Conservation (phyloP, 2,113 vertebrate genomes). For the Actenoides lindsayi region DNA sequence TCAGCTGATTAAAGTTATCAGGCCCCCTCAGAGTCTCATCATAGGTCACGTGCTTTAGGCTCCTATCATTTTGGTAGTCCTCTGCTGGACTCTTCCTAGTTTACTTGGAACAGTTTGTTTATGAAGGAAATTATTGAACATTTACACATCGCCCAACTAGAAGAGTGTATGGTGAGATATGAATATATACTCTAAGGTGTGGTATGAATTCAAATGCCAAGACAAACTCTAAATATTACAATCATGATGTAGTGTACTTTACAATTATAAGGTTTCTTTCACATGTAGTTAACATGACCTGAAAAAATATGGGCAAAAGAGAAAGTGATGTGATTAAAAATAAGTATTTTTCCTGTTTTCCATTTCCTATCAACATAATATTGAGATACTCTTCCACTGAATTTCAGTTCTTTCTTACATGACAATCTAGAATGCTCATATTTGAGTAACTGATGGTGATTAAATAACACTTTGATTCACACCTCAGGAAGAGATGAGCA, state of each 20-base stretch:
- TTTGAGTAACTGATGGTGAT: background rate
- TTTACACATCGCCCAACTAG: background rate
- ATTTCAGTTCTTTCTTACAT: background rate
- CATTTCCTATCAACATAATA: background rate
- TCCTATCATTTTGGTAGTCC: background rate
- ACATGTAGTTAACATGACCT: background rate
- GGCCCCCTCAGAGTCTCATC: background rate
- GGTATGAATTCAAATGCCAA: background rate
- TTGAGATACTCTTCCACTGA: background rate
- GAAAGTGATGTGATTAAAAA: background rate
- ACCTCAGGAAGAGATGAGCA: background rate
- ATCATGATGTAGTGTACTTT: fast-evolving
- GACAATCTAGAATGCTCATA: background rate
- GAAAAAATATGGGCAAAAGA: background rate
- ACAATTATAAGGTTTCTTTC: background rate
- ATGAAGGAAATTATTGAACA: background rate
- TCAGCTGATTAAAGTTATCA: background rate
- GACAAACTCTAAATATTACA: background rate
- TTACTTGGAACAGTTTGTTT: background rate
- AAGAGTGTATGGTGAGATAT: background rate
- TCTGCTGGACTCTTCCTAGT: background rate
- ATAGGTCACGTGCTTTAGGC: background rate
- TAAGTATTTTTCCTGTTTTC: background rate
- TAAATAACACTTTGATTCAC: background rate
- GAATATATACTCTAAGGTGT: background rate